These are phyloP conservation scores for Disparrhopalites patrizii DNA, from an alignment of 2,888 invertebrate species.

Conservation along the genomic window DNA sequence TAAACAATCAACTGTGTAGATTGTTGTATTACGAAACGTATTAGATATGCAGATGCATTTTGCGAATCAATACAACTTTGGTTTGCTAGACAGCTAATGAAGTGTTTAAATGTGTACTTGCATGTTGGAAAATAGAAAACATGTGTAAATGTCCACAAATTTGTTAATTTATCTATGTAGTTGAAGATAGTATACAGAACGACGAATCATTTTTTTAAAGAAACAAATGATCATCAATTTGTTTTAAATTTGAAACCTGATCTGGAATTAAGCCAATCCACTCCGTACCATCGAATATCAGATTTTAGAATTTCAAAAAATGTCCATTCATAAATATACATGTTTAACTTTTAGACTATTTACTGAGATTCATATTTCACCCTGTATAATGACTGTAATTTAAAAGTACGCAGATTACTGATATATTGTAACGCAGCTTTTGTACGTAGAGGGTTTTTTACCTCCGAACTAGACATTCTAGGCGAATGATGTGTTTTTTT, in stretches of 20 bases:
- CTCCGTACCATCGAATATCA: constrained; percentile 26
- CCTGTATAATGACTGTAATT: neutral
- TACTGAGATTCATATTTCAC: neutral
- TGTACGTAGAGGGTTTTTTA: too few species aligned
- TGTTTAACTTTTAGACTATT: neutral
- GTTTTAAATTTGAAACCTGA: too few species aligned
- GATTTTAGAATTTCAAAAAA: neutral
- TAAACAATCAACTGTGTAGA: too few species aligned
- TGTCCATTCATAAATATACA: constrained; percentile 1
- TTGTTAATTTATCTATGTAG: constrained; percentile 6
- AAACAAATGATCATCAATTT: too few species aligned
- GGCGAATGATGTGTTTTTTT: too few species aligned
- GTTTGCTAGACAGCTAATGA: neutral
- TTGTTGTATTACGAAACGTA: too few species aligned
- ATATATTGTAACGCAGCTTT: too few species aligned
- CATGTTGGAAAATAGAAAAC: neutral
- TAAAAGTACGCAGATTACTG: neutral
- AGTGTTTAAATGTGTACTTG: neutral
- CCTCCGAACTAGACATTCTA: too few species aligned
- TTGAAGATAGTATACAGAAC: too few species aligned
- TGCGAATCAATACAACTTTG: too few species aligned
- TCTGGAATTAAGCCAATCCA: constrained; percentile 28
- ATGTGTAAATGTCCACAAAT: neutral
- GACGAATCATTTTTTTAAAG: too few species aligned
- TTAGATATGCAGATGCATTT: too few species aligned